Base-by-base conservation (phyloP, 2,797 vertebrate species). In the Alexandromys oeconomus region DNA sequence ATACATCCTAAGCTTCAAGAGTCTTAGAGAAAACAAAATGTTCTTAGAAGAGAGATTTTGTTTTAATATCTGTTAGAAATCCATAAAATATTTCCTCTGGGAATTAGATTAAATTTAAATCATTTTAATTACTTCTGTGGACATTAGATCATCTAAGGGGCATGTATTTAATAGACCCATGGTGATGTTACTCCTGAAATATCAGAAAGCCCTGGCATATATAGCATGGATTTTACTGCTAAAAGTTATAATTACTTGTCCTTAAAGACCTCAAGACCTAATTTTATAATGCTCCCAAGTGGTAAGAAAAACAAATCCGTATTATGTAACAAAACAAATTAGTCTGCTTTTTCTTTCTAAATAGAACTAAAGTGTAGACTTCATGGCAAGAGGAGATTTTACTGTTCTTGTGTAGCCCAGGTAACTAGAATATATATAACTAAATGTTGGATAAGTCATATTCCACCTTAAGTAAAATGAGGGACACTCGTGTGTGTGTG, bases 101-200 rank as follows among this genome's bases (percentile, higher is more conserved):
- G 74, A 89, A 85, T 92, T 92, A 92, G 54, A 91, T 93, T 93
- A 95, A 93, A 88, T 94, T 97, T 19, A 87, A 95, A 94, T 97
- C 6, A 59, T 93, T 97, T 96, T 74, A 94, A 73, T 93, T 95
- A 91, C 71, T 89, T 88, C 27, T 81, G 34, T 87, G 77, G 23
- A 43, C 96, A 90, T 94, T 91, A 92, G 46, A 89, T 86, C 80
- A 93, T 92, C 54, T 85, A 96, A 91, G 61, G 89, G 57, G 14
- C 67, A 81, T 67, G 14, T 87, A 23, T 93, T 37, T 81, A 93
- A 51, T 84, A 77, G 65, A 77, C 40, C 93, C 40, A 93, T 51
- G 59, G 11, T 57, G 73, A 29, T 65, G 19, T 78, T 93, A 87
- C 77, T 94, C 93, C 34, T 89, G 14, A 77, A 81, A 25, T 93